These are phyloP conservation scores for Eupithecia exiguata DNA, from an alignment of 2,888 invertebrate genomes.

Conservation along the genomic window DNA sequence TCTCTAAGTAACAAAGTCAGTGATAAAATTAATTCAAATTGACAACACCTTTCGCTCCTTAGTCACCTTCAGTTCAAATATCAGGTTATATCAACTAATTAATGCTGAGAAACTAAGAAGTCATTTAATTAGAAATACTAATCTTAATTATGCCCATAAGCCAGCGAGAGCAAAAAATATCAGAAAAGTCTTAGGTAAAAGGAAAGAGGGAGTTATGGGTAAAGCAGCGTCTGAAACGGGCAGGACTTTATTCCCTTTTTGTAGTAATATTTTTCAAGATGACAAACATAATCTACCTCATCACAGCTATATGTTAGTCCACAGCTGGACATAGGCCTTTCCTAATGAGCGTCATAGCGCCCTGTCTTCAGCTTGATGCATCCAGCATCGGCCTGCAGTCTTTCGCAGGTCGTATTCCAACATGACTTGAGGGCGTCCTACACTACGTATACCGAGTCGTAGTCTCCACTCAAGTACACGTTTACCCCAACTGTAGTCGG, in stretches of 20 bases:
- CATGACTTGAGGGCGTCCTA: too few relatives aligned
- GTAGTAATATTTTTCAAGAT: neutral
- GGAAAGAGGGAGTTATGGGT: neutral
- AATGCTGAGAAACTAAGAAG: conserved; percentile 29
- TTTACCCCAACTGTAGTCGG: too few relatives aligned
- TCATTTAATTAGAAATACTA: conserved; percentile 39
- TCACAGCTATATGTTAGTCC: too few relatives aligned
- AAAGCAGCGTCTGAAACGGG: neutral
- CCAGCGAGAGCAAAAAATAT: conserved; percentile 22
- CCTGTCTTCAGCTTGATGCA: too few relatives aligned
- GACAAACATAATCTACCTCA: neutral
- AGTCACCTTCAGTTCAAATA: neutral
- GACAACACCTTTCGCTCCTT: neutral
- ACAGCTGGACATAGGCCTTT: too few relatives aligned
- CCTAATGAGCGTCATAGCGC: too few relatives aligned
- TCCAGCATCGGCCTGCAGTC: too few relatives aligned
- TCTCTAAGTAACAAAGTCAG: too few relatives aligned
- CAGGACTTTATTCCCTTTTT: neutral
- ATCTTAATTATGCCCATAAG: conserved; percentile 26
- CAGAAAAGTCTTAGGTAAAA: conserved; percentile 13
- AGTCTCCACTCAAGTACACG: too few relatives aligned
- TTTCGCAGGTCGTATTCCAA: too few relatives aligned
- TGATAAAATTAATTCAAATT: neutral
- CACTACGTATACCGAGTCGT: too few relatives aligned
- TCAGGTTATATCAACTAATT: conserved; percentile 27